These are phyloP conservation scores for Acheta domesticus DNA, from an alignment of 2,888 invertebrate genomes.

Conservation along the genomic window DNA sequence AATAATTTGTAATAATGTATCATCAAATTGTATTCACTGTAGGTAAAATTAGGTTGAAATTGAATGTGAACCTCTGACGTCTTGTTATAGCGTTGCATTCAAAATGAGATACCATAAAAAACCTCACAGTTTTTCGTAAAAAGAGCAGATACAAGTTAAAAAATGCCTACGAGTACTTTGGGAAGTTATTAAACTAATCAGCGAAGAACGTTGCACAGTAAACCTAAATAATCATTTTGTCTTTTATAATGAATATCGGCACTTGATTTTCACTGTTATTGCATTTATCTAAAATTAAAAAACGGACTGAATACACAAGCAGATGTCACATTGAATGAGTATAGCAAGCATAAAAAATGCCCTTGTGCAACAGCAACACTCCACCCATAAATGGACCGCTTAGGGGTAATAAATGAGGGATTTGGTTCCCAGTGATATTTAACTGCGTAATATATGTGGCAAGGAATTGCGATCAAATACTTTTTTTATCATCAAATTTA, in stretches of 20 bases:
- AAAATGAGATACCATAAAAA: too few species aligned
- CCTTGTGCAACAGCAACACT: background rate
- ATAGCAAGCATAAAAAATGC: background rate
- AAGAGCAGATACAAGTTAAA: too few species aligned
- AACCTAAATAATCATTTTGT: background rate
- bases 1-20: too few species aligned
- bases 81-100: too few species aligned
- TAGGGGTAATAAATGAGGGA: slow-evolving; percentile 9
- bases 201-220: background rate
- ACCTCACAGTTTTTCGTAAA: too few species aligned
- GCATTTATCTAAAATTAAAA: background rate
- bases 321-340: background rate
- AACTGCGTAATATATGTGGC: slow-evolving; percentile 4
- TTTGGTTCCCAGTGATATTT: slow-evolving; percentile 9
- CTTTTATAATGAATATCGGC: background rate
- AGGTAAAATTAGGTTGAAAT: too few species aligned
- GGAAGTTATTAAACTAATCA: too few species aligned
- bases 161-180: too few species aligned
- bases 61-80: too few species aligned
- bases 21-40: too few species aligned
- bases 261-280: background rate
- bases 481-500: background rate
- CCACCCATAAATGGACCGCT: slow-evolving; percentile 8
- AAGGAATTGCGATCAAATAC: slow-evolving; percentile 11
- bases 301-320: background rate